Conservation (phyloP, 1,140 invertebrate species). For the Papilio polytes region DNA sequence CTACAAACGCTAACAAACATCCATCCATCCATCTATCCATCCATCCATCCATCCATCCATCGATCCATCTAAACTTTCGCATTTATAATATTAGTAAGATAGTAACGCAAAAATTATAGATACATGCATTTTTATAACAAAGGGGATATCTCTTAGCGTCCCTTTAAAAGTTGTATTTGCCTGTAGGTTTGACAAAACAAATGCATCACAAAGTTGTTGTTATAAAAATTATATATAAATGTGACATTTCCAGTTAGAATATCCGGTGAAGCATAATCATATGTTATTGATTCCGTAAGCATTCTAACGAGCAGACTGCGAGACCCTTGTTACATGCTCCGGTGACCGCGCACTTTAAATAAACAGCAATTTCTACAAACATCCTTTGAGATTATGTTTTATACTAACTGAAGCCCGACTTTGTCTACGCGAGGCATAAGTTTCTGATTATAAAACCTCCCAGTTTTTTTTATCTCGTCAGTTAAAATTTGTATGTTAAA, state of each 20-base stretch:
- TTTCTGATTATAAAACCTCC: background rate
- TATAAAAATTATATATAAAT: constrained; percentile 22
- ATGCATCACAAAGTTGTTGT: background rate
- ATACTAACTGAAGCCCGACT: background rate
- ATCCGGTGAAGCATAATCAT: constrained; percentile 1
- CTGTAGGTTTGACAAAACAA: background rate
- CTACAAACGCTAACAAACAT: too few species aligned
- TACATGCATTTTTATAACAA: too few species aligned
- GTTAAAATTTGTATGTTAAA: background rate
- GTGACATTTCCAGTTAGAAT: constrained; percentile 20
- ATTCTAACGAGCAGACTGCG: constrained; percentile 33
- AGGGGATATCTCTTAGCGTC: too few species aligned
- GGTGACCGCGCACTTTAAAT: constrained; percentile 32
- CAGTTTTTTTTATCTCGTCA: background rate
- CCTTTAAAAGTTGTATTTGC: background rate
- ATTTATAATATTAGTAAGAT: too few species aligned
- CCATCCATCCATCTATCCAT: too few species aligned
- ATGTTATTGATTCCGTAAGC: constrained; percentile 29
- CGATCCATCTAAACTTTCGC: too few species aligned
- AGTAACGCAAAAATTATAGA: too few species aligned
- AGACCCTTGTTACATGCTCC: constrained; percentile 38
- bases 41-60: too few species aligned
- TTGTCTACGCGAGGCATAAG: background rate
- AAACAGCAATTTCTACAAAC: constrained; percentile 29
- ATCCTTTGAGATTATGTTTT: constrained; percentile 4